Percentiles rank a stretch among this genome's conserved stretches.
These are phyloP conservation scores for Lophotis ruficrista DNA, from an alignment of 2,113 vertebrate genomes.

Conservation along the genomic window DNA sequence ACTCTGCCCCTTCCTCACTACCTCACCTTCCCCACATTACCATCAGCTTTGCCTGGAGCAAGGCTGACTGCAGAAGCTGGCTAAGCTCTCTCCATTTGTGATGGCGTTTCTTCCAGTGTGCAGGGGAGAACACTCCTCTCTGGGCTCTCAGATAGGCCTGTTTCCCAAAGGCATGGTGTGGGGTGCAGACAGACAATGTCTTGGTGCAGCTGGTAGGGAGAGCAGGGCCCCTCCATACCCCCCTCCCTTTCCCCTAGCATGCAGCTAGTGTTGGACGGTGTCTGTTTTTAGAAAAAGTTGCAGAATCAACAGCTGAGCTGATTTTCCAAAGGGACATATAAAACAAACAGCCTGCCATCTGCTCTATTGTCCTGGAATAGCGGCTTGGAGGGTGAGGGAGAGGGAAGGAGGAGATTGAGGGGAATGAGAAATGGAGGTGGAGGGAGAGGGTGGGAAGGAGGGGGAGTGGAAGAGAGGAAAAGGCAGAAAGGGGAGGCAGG, in stretches of 20 bases:
- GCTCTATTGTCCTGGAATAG: conserved; percentile 78
- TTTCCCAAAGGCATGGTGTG: background rate
- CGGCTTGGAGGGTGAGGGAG: conserved; percentile 29
- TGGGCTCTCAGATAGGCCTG: background rate
- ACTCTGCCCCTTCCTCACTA: background rate
- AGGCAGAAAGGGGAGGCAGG: background rate
- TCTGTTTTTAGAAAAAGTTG: conserved; percentile 72
- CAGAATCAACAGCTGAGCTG: conserved; percentile 66
- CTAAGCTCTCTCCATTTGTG: background rate
- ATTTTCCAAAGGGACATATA: conserved; percentile 68
- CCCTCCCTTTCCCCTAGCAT: background rate
- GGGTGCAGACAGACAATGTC: background rate
- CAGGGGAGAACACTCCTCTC: background rate
- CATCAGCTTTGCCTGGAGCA: background rate
- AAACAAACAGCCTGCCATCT: conserved; percentile 74
- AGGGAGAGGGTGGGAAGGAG: background rate
- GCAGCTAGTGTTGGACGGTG: conserved; percentile 9
- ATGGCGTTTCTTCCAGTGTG: background rate
- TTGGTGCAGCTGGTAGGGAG: background rate
- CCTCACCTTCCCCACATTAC: background rate
- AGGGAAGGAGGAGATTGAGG: conserved; percentile 16
- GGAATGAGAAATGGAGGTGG: background rate
- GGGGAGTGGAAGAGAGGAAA: background rate
- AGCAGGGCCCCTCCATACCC: background rate
- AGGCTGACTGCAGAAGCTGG: background rate